Percentiles rank a stretch among this genome's conserved stretches.
phyloP scores from a whole-genome alignment of 2,888 invertebrate species.

The Loripinus fragilis region DNA sequence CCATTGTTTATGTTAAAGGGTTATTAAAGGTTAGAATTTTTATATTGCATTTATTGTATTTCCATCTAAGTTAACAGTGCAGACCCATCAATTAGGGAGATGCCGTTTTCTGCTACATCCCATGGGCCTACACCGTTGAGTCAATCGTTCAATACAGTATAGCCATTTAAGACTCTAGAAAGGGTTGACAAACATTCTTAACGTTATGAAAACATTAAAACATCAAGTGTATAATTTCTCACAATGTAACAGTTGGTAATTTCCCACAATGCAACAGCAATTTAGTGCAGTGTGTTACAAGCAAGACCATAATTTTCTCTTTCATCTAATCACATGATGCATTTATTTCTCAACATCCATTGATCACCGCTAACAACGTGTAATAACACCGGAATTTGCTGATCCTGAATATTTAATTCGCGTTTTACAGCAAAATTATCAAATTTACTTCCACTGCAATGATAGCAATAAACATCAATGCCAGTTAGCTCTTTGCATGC shows the following conservation, averaged over 20 bases:
- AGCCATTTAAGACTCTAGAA: too few relatives aligned
- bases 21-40: too few relatives aligned
- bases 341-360: constrained; percentile 2
- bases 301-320: not conserved
- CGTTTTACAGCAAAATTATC: constrained; percentile 14
- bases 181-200: too few relatives aligned
- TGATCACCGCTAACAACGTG: constrained; percentile 4
- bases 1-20: too few relatives aligned
- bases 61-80: too few relatives aligned
- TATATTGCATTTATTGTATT: too few relatives aligned
- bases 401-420: constrained; percentile 13
- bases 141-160: too few relatives aligned
- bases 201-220: too few relatives aligned
- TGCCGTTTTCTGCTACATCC: too few relatives aligned
- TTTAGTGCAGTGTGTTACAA: not conserved
- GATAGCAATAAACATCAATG: not conserved
- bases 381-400: not conserved
- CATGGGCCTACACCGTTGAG: too few relatives aligned
- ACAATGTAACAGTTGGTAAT: not conserved
- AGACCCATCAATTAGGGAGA: too few relatives aligned
- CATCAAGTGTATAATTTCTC: too few relatives aligned
- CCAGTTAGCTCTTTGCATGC: not conserved
- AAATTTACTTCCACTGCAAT: not conserved
- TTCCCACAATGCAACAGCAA: not conserved
- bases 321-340: constrained; percentile 17